Conservation (phyloP, 2,888 invertebrate genomes). For the Synanthedon tipuliformis region DNA sequence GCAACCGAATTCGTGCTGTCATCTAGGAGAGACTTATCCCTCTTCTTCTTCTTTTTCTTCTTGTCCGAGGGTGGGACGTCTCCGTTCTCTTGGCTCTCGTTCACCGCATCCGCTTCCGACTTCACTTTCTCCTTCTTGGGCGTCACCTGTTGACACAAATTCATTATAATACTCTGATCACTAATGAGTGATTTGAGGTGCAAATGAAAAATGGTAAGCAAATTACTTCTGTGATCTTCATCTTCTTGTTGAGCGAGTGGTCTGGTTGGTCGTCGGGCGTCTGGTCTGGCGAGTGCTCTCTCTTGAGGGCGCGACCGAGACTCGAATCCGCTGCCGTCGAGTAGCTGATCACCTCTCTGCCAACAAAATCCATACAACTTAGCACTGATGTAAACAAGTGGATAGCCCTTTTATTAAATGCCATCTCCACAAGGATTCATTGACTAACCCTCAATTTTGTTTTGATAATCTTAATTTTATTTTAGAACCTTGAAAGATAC, state of each 20-base stretch:
- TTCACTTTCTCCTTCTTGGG: background rate
- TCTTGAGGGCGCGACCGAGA: conserved; percentile 71
- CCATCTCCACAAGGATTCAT: too few relatives aligned
- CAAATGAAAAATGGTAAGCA: too few relatives aligned
- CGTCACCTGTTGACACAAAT: background rate
- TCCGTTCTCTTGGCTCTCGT: background rate
- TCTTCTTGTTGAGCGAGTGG: background rate
- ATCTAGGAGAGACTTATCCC: conserved; percentile 14
- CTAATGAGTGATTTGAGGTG: too few relatives aligned
- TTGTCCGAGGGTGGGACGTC: conserved; percentile 1
- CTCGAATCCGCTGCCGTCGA: conserved; percentile 85
- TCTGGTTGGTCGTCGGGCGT: background rate
- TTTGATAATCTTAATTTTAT: too few relatives aligned
- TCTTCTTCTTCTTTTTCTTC: conserved; percentile 34
- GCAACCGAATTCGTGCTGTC: conserved; percentile 1
- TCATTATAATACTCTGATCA: background rate
- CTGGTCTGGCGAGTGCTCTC: conserved; percentile 67
- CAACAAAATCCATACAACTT: background rate
- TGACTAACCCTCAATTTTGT: too few relatives aligned
- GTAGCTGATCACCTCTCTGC: conserved; percentile 85
- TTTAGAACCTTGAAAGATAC: too few relatives aligned
- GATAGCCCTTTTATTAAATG: too few relatives aligned
- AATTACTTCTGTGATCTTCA: background rate
- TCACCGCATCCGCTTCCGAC: background rate
- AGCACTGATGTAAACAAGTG: background rate